Evolutionary conservation across 2,797 vertebrate species (phyloP).

Genomic region (Coendou prehensilis): DNA sequence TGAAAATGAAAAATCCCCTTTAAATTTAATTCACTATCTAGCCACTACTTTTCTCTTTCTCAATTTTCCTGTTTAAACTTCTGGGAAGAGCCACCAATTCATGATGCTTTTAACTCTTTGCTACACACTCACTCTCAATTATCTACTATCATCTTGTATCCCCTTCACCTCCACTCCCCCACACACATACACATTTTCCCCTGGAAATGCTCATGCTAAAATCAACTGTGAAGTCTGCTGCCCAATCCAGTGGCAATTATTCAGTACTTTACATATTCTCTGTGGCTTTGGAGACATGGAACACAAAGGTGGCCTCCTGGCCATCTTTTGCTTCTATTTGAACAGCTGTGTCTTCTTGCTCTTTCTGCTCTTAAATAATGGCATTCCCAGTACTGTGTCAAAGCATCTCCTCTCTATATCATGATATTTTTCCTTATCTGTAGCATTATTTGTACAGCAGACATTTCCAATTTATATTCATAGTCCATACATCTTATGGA

Average conservation of each 20-base stretch:
- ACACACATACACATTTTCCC: neutral
- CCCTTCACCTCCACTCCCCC: fast-evolving
- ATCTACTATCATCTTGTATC: neutral
- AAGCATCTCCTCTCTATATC: neutral
- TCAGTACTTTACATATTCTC: neutral
- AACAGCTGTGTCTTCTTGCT: neutral
- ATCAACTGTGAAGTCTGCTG: neutral
- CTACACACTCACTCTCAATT: neutral
- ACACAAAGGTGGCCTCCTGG: neutral
- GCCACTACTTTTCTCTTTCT: neutral
- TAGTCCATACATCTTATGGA: neutral
- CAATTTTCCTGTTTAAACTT: neutral
- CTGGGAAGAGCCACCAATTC: neutral
- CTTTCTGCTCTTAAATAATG: neutral
- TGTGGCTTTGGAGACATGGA: neutral
- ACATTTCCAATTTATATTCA: neutral
- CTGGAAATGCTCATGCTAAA: neutral
- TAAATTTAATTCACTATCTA: neutral
- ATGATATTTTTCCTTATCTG: neutral
- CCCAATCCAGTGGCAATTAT: neutral
- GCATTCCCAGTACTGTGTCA: neutral
- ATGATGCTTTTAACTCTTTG: neutral
- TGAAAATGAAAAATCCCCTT: neutral
- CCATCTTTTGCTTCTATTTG: neutral
- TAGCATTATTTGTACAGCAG: neutral